phyloP scores from a whole-genome alignment of 2,113 vertebrate genomes.

The Dicentrarchus labrax region DNA sequence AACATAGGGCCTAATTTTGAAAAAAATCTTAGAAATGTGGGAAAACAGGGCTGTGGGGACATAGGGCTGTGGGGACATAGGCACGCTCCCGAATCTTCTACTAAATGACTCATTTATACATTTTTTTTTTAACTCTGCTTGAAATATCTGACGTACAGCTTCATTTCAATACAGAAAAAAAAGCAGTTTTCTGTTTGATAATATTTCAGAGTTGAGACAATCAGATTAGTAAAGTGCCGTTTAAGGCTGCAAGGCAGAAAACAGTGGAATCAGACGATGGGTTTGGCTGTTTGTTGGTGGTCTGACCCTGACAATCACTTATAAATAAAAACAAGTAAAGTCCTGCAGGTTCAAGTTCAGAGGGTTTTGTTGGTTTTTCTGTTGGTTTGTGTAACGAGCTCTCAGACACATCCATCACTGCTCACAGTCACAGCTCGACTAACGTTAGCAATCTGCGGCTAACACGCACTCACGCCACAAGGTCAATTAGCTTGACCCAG shows the following conservation, averaged over 20 bases:
- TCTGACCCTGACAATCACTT: slow-evolving; percentile 8
- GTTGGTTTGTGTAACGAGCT: slow-evolving; percentile 52
- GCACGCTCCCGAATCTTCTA: too few species aligned
- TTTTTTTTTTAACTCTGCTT: too few species aligned
- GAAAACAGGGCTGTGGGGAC: too few species aligned
- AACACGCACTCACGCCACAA: slow-evolving; percentile 57
- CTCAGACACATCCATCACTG: slow-evolving; percentile 75
- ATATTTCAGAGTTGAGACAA: background rate
- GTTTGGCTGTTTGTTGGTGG: slow-evolving; percentile 3
- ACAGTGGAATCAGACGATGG: background rate
- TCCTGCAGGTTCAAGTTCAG: slow-evolving; percentile 36
- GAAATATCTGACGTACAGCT: too few species aligned
- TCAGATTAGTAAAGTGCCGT: background rate
- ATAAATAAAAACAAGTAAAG: slow-evolving; percentile 24
- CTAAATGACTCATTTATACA: too few species aligned
- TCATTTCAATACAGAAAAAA: background rate
- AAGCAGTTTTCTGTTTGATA: background rate
- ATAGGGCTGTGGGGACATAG: too few species aligned
- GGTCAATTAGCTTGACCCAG: slow-evolving; percentile 76
- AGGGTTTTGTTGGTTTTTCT: slow-evolving; percentile 42
- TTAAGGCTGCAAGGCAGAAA: background rate
- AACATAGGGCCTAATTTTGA: too few species aligned
- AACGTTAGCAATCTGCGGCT: slow-evolving; percentile 70
- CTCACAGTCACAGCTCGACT: slow-evolving; percentile 30
- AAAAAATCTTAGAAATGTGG: too few species aligned